phyloP scores from a whole-genome alignment of 2,113 vertebrate species.

The Petaurus breviceps region DNA sequence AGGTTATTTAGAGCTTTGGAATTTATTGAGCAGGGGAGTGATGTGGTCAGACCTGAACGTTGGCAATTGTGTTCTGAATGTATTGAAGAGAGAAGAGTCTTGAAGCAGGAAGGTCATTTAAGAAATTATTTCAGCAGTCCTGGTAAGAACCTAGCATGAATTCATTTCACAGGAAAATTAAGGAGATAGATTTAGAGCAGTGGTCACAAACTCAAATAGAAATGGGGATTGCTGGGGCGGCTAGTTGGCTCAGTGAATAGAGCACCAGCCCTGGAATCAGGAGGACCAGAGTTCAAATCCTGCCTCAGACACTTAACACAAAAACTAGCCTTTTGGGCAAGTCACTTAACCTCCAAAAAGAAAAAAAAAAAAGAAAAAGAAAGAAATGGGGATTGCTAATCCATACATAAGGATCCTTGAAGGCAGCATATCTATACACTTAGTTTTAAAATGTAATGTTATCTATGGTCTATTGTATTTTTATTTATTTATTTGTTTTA shows the following conservation, averaged over 20 bases:
- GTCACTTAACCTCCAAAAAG: too few species aligned
- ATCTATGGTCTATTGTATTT: background rate
- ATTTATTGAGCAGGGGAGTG: background rate
- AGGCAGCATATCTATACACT: background rate
- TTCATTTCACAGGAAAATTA: background rate
- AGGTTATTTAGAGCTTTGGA: background rate
- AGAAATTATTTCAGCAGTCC: background rate
- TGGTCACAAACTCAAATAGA: background rate
- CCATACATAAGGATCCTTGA: background rate
- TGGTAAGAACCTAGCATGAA: background rate
- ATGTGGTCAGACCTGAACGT: background rate
- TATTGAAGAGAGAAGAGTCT: background rate
- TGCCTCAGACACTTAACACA: too few species aligned
- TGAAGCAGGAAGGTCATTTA: background rate
- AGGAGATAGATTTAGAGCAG: background rate
- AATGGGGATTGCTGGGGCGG: background rate
- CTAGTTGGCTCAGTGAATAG: too few species aligned
- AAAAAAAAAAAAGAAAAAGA: too few species aligned
- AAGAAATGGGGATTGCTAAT: background rate
- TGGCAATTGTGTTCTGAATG: background rate
- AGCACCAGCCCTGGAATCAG: too few species aligned
- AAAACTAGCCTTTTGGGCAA: too few species aligned
- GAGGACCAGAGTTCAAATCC: too few species aligned
- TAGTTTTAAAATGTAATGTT: background rate
- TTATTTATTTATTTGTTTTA: too few species aligned